phyloP scores from a whole-genome alignment of 2,797 vertebrate genomes.

The Novumbra hubbsi region DNA sequence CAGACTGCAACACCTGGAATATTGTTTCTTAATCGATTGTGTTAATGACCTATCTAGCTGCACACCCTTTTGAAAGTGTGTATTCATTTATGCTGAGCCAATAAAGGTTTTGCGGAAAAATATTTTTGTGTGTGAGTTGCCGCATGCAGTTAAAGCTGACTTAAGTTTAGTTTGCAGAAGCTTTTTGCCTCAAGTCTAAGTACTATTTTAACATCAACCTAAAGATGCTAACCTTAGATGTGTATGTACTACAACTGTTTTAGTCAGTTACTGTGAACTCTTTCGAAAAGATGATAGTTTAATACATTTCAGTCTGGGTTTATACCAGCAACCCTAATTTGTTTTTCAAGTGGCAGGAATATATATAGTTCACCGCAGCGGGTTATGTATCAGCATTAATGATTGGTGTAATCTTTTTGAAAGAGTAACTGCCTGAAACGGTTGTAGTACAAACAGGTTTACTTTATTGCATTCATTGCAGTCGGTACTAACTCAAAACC shows the following conservation, averaged over 20 bases:
- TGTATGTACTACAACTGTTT: too few relatives aligned
- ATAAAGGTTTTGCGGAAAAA: constrained; percentile 18
- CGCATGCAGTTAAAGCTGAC: neutral
- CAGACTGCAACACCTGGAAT: neutral
- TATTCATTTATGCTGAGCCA: constrained; percentile 8
- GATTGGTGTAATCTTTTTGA: neutral
- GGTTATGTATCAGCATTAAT: neutral
- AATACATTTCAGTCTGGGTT: neutral
- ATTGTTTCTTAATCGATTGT: neutral
- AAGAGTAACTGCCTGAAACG: neutral
- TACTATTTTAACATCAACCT: neutral
- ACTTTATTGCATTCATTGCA: too few relatives aligned
- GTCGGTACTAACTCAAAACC: too few relatives aligned
- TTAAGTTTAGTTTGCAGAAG: neutral
- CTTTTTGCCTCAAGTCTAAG: neutral
- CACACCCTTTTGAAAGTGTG: constrained; percentile 2
- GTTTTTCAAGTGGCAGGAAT: neutral
- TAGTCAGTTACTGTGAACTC: too few relatives aligned
- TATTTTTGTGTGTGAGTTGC: neutral
- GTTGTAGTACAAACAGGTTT: neutral
- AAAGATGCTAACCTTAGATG: neutral
- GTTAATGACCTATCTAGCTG: constrained; percentile 10
- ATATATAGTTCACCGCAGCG: neutral
- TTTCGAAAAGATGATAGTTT: too few relatives aligned
- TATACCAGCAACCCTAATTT: neutral